Percentiles rank a stretch among this genome's conserved stretches.
Conservation (phyloP, 35 echinoderm and acorn worm species). For the Apostichopus parvimensis region DNA sequence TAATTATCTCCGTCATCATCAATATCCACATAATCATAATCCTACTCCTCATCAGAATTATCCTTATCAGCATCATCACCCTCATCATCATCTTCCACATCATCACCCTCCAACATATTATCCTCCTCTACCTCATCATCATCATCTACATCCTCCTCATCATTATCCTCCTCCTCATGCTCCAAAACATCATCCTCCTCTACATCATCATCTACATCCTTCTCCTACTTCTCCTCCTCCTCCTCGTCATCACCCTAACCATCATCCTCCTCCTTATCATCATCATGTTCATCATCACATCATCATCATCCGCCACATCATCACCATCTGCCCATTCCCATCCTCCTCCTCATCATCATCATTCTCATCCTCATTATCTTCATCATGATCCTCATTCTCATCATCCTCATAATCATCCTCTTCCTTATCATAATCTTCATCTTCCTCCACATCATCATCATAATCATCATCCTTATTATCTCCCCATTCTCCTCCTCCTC, state of each 20-base stretch:
- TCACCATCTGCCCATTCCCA: neutral
- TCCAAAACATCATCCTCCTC: neutral
- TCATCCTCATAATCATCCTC: neutral
- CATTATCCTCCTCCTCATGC: neutral
- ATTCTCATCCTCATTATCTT: too few species aligned
- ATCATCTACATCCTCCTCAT: neutral
- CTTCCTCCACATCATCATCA: neutral
- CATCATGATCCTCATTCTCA: too few species aligned
- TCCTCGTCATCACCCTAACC: too few species aligned
- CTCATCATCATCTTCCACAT: neutral
- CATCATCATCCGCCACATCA: too few species aligned
- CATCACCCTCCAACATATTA: neutral
- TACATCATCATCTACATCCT: neutral
- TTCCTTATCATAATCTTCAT: neutral
- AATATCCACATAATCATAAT: neutral
- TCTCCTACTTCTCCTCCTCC: neutral
- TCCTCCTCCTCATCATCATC: too few species aligned
- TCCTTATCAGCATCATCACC: neutral
- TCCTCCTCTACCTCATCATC: neutral
- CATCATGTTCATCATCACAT: neutral
- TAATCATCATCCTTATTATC: neutral
- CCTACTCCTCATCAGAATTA: neutral
- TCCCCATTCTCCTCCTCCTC: too few species aligned
- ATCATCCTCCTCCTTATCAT: too few species aligned
- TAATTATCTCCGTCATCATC: neutral